phyloP scores from a whole-genome alignment of 2,888 invertebrate genomes.

The Cheilosia variabilis region DNA sequence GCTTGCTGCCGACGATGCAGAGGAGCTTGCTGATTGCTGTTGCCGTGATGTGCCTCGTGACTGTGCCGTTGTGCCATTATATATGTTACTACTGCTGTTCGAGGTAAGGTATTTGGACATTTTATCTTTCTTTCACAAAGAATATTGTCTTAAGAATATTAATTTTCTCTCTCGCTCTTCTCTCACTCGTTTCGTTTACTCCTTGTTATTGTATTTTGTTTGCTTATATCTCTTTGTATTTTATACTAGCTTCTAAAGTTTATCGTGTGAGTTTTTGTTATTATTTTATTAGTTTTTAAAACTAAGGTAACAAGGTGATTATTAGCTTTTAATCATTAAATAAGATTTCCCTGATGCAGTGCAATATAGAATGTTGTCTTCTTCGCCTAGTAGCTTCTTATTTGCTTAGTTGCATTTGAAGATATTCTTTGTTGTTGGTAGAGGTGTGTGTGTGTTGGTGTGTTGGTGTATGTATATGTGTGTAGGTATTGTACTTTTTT shows the following conservation, averaged over 20 bases:
- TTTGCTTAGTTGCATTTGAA: constrained; percentile 50
- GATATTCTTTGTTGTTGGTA: constrained; percentile 47
- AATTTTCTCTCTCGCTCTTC: constrained; percentile 10
- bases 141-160: constrained; percentile 49
- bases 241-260: constrained; percentile 73
- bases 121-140: constrained; percentile 56
- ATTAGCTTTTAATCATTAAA: constrained; percentile 54
- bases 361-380: constrained; percentile 59
- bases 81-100: constrained; percentile 71
- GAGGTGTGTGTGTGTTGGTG: constrained; percentile 39
- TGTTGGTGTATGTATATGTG: constrained; percentile 51
- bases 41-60: constrained; percentile 69
- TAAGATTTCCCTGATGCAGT: constrained; percentile 72
- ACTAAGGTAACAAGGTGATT: constrained; percentile 74
- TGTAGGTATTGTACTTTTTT: constrained; percentile 68
- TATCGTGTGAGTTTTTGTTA: constrained; percentile 33
- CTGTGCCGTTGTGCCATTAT: constrained; percentile 76
- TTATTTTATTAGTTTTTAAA: constrained; percentile 69
- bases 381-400: constrained; percentile 7
- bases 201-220: constrained; percentile 23
- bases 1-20: constrained; percentile 76
- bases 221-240: constrained; percentile 72
- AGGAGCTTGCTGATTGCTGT: constrained; percentile 61
- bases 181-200: constrained; percentile 14
- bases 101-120: constrained; percentile 73